phyloP scores from a whole-genome alignment of 2,797 vertebrate species.

The Bovichtus diacanthus region DNA sequence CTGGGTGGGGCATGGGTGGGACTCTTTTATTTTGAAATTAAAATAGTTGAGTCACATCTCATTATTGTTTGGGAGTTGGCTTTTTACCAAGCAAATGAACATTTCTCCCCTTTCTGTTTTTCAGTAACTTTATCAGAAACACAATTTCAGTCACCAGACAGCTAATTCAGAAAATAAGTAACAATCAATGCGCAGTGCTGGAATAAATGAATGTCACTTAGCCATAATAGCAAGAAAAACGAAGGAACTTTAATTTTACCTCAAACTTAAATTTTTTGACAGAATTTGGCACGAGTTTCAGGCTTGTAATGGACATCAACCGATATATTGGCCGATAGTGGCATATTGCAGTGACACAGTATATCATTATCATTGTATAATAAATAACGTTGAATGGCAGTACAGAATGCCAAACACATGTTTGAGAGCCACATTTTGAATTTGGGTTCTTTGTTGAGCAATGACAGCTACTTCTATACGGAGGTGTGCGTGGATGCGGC shows the following conservation, averaged over 20 bases:
- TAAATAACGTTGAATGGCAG: too few relatives aligned
- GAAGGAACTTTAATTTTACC: too few relatives aligned
- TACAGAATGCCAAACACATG: too few relatives aligned
- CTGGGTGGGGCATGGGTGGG: constrained; percentile 23
- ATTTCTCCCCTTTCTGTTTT: neutral
- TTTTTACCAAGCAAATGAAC: neutral
- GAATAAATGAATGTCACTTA: neutral
- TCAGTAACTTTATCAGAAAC: neutral
- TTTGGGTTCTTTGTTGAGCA: too few relatives aligned
- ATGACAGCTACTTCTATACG: too few relatives aligned
- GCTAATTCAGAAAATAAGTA: neutral
- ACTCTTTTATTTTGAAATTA: constrained; percentile 10
- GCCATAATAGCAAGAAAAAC: neutral
- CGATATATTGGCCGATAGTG: neutral
- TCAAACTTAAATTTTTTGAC: too few relatives aligned
- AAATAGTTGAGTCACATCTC: constrained; percentile 2
- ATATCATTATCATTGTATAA: neutral
- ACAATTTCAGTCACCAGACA: neutral
- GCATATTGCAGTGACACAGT: neutral
- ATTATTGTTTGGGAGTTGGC: neutral
- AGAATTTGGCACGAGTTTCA: neutral
- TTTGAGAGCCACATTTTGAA: too few relatives aligned
- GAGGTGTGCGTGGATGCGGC: too few relatives aligned
- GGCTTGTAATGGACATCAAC: neutral
- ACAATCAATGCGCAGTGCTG: neutral